Evolutionary conservation across 2,797 vertebrate species (phyloP), one percentile per base, ranked within the genome.

Genomic region (Bradypus variegatus): DNA sequence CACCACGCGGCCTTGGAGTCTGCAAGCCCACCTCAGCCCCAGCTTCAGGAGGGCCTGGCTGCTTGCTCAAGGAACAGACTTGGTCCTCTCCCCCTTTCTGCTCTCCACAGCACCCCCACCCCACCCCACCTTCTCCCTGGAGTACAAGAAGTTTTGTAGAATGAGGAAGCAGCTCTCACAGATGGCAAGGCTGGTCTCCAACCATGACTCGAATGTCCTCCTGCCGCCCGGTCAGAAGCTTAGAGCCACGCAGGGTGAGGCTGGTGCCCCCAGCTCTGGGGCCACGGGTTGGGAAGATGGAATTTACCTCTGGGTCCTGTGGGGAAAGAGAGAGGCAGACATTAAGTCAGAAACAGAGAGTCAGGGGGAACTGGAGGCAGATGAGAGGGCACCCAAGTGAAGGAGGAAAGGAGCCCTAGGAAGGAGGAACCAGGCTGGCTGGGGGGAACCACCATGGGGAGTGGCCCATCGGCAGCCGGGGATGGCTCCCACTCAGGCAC

Each of bases 241-340:
- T 98, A 55, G 97, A 97, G 75, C 99, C 99, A 0, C 95, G 97
- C 95, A 99, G 97, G 2, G 98, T 99, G 55, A 99, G 97, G 62
- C 95, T 96, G 6, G 99, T 99, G 84, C 99, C 99, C 62, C 99
- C 99, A 0, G 99, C 99, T 96, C 98, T 98, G 79, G 99, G 99
- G 13, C 99, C 99, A n/a, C 97, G 98, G 80, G 97, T 96, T 7
- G 99, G 99, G 89, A 97, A 97, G 91, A 99, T 97, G 27, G 97
- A 98, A 92, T 97, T 98, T 96, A 99, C 97, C 95, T 98, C 97
- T 0, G 99, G 99, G 94, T 99, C 98, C 99, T 99, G 93, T 0
- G 6, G 50, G 60, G 25, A 29, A n/a, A 94, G 65, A 58, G 70
- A 94, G 65, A 58, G 73, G 90, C 41, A 73, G 91, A 33, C 4